These are phyloP conservation scores for Sminthurides bifidus DNA, from an alignment of 1,140 invertebrate species.

Conservation along the genomic window DNA sequence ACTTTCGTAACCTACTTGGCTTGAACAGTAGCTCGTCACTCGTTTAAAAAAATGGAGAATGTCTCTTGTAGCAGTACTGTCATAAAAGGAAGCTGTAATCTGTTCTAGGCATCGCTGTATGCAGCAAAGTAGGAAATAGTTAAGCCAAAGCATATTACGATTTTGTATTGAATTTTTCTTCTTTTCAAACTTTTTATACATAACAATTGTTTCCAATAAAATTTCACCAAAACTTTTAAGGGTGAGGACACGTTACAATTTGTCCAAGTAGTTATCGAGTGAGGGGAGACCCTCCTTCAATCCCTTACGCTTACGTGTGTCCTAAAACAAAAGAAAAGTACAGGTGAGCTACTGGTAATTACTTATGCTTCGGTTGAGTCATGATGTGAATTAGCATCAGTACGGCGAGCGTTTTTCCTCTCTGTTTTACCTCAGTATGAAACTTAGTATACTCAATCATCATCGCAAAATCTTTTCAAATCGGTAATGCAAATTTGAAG, in stretches of 20 bases:
- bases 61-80: too few species aligned
- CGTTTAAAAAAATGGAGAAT: too few species aligned
- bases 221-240: neutral
- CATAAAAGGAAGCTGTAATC: neutral
- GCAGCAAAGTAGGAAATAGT: too few species aligned
- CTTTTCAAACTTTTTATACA: neutral
- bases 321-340: conserved; percentile 47
- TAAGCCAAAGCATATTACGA: neutral
- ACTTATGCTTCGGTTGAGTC: neutral
- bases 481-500: neutral
- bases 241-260: conserved; percentile 56
- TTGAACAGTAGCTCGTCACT: too few species aligned
- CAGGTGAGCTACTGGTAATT: neutral
- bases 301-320: conserved; percentile 97
- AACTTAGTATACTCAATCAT: neutral
- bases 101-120: too few species aligned
- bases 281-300: conserved; percentile 94
- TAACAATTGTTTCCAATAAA: conserved; percentile 1
- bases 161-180: neutral
- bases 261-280: conserved; percentile 81
- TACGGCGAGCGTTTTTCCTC: neutral
- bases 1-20: too few species aligned
- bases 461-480: neutral
- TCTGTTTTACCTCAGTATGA: neutral
- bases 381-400: neutral